Conservation (phyloP, 2,113 vertebrate genomes). For the Corythornis cristatus region DNA sequence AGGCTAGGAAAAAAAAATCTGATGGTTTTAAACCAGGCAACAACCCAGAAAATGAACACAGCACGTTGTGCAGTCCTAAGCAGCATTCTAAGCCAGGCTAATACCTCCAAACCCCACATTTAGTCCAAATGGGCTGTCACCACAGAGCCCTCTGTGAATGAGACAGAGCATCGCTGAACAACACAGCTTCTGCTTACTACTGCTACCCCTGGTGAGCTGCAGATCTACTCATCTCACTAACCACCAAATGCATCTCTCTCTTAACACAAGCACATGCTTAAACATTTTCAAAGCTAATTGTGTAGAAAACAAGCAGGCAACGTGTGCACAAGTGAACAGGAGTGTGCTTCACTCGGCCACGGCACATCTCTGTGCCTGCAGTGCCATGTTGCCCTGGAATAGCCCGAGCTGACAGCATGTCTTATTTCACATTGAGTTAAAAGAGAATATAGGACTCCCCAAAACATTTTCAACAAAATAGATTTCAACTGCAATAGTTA, state of each 20-base stretch:
- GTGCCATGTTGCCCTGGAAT: background rate
- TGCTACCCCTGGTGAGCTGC: background rate
- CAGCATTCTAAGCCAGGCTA: background rate
- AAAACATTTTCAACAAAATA: background rate
- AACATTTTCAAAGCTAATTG: slow-evolving; percentile 31
- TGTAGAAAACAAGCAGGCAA: slow-evolving; percentile 10
- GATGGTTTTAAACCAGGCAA: background rate
- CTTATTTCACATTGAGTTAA: background rate
- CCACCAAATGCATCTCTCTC: background rate
- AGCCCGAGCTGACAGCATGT: background rate
- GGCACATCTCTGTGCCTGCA: background rate
- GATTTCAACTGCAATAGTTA: background rate
- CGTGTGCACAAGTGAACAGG: background rate
- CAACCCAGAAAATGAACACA: slow-evolving; percentile 5
- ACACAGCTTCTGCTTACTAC: background rate
- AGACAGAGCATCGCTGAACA: background rate
- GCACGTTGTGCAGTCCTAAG: background rate
- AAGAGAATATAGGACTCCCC: background rate
- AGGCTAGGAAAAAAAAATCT: slow-evolving; percentile 12
- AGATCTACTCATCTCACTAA: background rate
- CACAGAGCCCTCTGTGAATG: background rate
- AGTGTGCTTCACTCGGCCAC: background rate
- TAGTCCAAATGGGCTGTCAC: background rate
- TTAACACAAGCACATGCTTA: background rate
- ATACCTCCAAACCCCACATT: background rate